Evolutionary conservation across 2,797 vertebrate species (phyloP), one percentile per base, ranked within the genome.

Genomic region (Onychomys leucogaster): DNA sequence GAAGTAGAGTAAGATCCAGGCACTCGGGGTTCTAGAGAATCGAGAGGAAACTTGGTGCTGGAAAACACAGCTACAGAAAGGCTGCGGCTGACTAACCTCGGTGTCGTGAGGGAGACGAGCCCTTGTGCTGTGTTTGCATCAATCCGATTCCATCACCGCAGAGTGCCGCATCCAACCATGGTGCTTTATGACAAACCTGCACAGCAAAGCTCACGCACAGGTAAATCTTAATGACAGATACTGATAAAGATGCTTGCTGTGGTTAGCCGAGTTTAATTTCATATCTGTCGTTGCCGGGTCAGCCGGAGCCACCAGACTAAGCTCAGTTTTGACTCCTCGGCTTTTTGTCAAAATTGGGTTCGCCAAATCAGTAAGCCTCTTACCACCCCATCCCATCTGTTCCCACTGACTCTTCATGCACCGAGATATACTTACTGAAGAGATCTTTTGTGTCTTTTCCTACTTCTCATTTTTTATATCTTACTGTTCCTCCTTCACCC

Each of bases 271-370:
- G 16, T 84, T 86, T 80, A 89, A 78, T 89, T 86, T 88, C 52
- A 63, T 37, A 86, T 34, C 23, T n/a, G 43, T 49, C 76, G 80
- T 52, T 67, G 89, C 41, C 25, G 49, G 73, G 90, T 37, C 25
- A 73, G 46, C 29, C 78, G 80, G 61, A 41, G 25, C 23, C 59
- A 34, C 46, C 25, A 85, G 78, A 2, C 27, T 91, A 34, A 84
- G 76, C 41, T 77, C 67, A 61, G 67, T 94, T 90, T 81, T 80
- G 78, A 95, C 37, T 81, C 55, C 34, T 95, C 57, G 59, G 23
- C 12, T 86, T 88, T 94, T 61, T 61, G 29, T 96, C 88, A 93
- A 95, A 93, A 94, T n/a, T 13, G 77, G 69, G 23, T 92, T 95
- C 89, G 95, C 46, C 87, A 82, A 93, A 23, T 92, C 77, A 57